These are phyloP conservation scores for Copidosoma aretas DNA, from an alignment of 2,888 invertebrate species.

Conservation along the genomic window DNA sequence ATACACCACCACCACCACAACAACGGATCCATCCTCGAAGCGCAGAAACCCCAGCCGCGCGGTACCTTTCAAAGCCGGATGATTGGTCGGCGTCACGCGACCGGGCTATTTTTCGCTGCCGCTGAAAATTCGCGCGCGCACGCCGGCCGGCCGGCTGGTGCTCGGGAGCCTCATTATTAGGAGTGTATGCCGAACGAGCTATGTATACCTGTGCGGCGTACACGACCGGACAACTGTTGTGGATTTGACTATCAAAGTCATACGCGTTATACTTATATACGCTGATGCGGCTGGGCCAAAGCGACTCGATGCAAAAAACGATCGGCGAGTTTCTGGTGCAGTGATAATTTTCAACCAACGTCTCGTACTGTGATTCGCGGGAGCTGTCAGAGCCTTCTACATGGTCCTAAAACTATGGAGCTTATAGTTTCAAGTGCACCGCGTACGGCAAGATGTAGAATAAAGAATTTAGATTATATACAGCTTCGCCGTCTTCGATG, in stretches of 20 bases:
- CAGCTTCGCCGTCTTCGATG: no score
- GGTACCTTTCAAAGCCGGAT: constrained; percentile 40
- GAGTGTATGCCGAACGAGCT: not conserved
- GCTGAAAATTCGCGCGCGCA: constrained; percentile 11
- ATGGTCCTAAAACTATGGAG: no score
- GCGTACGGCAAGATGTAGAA: no score
- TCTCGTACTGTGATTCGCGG: no score
- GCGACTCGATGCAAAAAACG: no score
- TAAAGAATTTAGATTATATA: no score
- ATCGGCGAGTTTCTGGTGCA: no score
- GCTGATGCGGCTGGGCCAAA: no score
- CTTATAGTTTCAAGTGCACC: no score
- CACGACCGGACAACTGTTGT: constrained; percentile 17
- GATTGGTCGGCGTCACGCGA: constrained; percentile 58
- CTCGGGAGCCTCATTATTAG: not conserved
- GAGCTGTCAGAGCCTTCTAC: no score
- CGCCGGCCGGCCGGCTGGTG: constrained; percentile 41
- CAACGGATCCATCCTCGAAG: not conserved
- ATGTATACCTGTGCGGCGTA: not conserved
- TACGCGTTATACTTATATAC: no score
- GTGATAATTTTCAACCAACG: no score
- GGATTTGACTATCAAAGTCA: constrained; percentile 36
- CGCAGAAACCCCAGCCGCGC: not conserved
- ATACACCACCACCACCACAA: constrained; percentile 39
- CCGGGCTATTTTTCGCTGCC: constrained; percentile 40